phyloP scores from a whole-genome alignment of 35 echinoderm and acorn worm genomes.

The Lytechinus variegatus region DNA sequence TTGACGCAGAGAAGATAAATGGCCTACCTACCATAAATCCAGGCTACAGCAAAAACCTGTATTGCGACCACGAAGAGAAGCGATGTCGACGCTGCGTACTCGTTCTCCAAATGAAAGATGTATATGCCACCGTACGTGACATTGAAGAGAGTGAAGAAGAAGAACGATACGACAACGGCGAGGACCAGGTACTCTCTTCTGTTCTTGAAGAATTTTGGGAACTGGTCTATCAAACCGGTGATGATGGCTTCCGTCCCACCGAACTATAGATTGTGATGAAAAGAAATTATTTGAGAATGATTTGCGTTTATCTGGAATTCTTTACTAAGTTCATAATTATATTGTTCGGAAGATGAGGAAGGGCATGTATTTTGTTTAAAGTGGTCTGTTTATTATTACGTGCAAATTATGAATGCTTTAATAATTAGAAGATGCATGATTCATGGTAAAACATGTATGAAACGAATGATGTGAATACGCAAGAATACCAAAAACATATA shows the following conservation, averaged over 20 bases:
- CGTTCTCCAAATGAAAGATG: conserved; percentile 79
- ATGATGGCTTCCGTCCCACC: conserved; percentile 93
- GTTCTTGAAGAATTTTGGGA: conserved; percentile 63
- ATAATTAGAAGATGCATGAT: no score
- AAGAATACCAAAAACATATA: no score
- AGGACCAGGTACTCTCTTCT: conserved; percentile 74
- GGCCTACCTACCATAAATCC: conserved; percentile 78
- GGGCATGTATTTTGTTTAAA: no score
- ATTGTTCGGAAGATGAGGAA: no score
- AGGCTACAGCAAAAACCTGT: conserved; percentile 77
- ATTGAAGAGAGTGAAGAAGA: conserved; percentile 72
- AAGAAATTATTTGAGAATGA: background rate
- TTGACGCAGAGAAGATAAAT: no score
- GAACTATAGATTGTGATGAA: conserved; percentile 62
- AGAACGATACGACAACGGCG: conserved; percentile 63
- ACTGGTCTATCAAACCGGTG: conserved; percentile 76
- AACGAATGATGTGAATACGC: no score
- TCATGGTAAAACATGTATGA: no score
- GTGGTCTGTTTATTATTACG: no score
- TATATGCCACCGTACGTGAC: conserved; percentile 93
- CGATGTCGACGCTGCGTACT: conserved; percentile 68
- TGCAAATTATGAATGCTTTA: no score
- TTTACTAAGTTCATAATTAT: no score
- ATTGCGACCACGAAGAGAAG: conserved; percentile 82
- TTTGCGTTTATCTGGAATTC: no score